Conservation (phyloP, 2,113 vertebrate species). For the Tautogolabrus adspersus region DNA sequence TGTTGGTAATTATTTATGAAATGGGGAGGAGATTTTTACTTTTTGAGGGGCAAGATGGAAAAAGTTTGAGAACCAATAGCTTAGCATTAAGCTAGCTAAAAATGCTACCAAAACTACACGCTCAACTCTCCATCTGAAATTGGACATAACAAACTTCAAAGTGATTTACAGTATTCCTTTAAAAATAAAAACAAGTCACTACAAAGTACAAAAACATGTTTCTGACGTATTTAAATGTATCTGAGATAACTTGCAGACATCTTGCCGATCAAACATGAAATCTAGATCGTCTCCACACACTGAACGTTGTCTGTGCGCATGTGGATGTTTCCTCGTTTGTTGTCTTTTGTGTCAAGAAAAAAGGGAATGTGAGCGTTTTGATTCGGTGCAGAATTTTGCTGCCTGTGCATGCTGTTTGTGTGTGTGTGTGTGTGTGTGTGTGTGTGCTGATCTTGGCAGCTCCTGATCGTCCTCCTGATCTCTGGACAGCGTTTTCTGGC, state of each 20-base stretch:
- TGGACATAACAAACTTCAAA: no score
- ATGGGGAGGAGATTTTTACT: no score
- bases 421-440: slow-evolving; percentile 38
- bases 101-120: no score
- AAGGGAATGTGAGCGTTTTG: neutral
- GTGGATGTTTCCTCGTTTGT: neutral
- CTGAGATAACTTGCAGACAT: slow-evolving; percentile 31
- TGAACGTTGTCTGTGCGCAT: slow-evolving; percentile 12
- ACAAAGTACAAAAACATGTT: no score
- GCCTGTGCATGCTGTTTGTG: slow-evolving; percentile 35
- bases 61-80: no score
- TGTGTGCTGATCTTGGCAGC: slow-evolving; percentile 58
- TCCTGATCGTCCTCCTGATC: slow-evolving; percentile 67
- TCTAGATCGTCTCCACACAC: neutral
- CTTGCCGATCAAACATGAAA: neutral
- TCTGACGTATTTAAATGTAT: neutral
- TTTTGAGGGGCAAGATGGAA: no score
- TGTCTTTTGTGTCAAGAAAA: neutral
- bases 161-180: no score
- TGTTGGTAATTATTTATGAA: no score
- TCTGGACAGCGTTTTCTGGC: slow-evolving; percentile 63
- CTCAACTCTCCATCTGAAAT: no score
- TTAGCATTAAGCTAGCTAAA: no score
- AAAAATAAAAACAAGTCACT: no score
- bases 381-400: neutral